Evolutionary conservation across 2,888 invertebrate genomes (phyloP), one percentile per base, ranked within the genome.

Genomic region (Coleophora deauratella): DNA sequence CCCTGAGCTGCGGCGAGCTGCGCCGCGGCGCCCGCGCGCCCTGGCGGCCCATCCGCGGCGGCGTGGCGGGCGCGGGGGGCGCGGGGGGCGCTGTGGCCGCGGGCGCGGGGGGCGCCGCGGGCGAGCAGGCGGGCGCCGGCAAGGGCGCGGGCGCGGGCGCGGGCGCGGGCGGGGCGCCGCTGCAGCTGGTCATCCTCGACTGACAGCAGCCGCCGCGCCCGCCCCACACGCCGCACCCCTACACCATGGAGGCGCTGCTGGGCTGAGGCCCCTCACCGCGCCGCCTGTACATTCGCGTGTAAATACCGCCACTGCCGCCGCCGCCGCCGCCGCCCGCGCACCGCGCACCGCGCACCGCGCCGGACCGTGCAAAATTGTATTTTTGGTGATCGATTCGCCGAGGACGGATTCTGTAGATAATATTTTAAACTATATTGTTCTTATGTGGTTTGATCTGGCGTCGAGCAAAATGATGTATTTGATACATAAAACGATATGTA

Each of bases 1-100:
- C 91, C 71, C 87, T 97, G 68, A 91, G 93, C 52, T 88, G 91
- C 56, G 87, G 90, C 52, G 95, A 95, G 71, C 84, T 95, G 63
- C 89, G 94, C 63, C 88, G 95, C 65, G 93, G 67, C 47, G 62
- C 61, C 57, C 56, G 62, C 55, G 54, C 59, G 49, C 49, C 66
- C 94, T 64, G 92, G 94, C 48, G 92, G 62, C 87, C 87, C 42
- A 48, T 51, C 52, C 56, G 57, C 56, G 87, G 94, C 63, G 88
- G 95, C 65, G 93, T 66, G 47, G 60, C 60, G 57, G 53, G 61
- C 52, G 53, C 59, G 49, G 92, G 94, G 47, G 47, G 51, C 43
- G 52, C 45, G 46, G 52, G 49, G 48, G 92, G 94, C 47, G 47
- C 50, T 41, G 51, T 44, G 45, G 52, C 49, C 47, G 51, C 51